Conservation (phyloP, 2,888 invertebrate genomes). For the Cryptus armator region DNA sequence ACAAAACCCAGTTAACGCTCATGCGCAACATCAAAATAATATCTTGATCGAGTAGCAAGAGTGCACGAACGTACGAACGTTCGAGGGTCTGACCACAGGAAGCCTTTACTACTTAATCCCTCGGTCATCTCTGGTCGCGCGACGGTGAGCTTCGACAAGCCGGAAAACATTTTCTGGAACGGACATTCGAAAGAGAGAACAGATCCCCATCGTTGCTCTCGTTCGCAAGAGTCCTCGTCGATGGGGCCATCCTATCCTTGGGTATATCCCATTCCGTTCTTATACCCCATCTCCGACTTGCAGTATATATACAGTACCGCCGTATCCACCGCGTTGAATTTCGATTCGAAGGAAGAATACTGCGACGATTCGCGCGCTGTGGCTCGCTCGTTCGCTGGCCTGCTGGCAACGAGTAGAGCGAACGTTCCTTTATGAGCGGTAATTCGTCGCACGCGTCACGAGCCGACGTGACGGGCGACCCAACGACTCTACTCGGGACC, state of each 20-base stretch:
- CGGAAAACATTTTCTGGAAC: conserved; percentile 50
- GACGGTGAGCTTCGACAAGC: conserved; percentile 40
- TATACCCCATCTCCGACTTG: conserved; percentile 2
- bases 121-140: neutral
- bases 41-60: neutral
- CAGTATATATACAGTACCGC: conserved; percentile 21
- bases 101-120: conserved; percentile 45
- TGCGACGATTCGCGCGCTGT: conserved; percentile 7
- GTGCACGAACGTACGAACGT: neutral
- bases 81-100: conserved; percentile 22
- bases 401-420: conserved; percentile 63
- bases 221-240: conserved; percentile 14
- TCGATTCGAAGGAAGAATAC: conserved; percentile 57
- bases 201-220: conserved; percentile 28
- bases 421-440: conserved; percentile 76
- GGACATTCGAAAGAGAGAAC: conserved; percentile 26
- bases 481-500: conserved; percentile 62
- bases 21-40: conserved; percentile 4
- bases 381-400: conserved; percentile 38
- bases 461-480: conserved; percentile 73
- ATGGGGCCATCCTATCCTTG: conserved; percentile 25
- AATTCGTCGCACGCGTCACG: conserved; percentile 78
- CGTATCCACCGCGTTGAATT: conserved; percentile 59
- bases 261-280: conserved; percentile 19
- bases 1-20: neutral